Base-by-base conservation (phyloP, 2,888 invertebrate genomes). In the Drosophila fulvimacula region DNA sequence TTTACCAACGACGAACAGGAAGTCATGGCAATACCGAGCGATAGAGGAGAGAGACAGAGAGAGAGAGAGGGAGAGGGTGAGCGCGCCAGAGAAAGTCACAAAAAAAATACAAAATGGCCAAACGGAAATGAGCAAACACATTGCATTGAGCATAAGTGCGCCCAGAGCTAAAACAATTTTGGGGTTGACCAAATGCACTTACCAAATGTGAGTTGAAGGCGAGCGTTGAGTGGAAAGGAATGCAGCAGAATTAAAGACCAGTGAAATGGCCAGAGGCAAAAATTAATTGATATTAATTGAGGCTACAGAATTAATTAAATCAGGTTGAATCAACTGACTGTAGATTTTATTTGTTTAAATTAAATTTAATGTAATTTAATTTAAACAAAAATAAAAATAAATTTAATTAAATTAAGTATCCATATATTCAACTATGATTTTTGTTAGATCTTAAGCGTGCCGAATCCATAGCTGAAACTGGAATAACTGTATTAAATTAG, bases 51-150 rank as follows among this genome's bases (percentile, higher is more conserved):
- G 17, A 13, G 17, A 0, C 5, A 34, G 49, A 13, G 32, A 32
- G n/a, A 58, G 32, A 24, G 44, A 19, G 17, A n/a, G 24, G 2
- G 15, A 10, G 44, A 9, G 4, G 2, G 44, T 0, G 21, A 4
- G 13, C 0, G 7, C 13, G 15, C 1, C 21, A 2, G 9, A 9
- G n/a, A n/a, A 46, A 9, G 15, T 44, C 24, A 46, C 56, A 44
- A 32, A 52, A 30, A 44, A 51, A 30, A 49, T 36, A 30, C 56
- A 56, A 58, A 76, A 48, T 52, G 53, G 69, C 56, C 51, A 34
- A 61, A 56, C 70, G 76, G 67, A 82, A 82, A 81, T 73, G 79
- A 76, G 81, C 87, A 82, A 83, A 87, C 84, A 83, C 69, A 69
- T 86, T 81, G 65, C 38, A 32, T 49, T 49, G 62, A 46, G 49